Conservation (phyloP, 1,140 invertebrate species). For the Contarinia nasturtii region DNA sequence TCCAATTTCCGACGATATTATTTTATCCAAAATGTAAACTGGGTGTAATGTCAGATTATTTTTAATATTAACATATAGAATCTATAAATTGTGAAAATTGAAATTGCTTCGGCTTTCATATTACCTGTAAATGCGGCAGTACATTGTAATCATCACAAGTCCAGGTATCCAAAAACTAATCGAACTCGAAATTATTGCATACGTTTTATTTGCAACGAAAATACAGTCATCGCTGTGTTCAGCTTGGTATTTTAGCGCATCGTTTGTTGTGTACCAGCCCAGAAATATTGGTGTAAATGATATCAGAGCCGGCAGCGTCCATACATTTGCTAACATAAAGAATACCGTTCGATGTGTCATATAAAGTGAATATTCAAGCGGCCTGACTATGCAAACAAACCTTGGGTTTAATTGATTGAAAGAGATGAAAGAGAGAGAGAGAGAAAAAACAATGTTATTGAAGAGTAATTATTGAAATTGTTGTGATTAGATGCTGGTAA, state of each 20-base stretch:
- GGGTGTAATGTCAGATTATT: too few species aligned
- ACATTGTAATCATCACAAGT: conserved; percentile 84
- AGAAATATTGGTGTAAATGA: conserved; percentile 91
- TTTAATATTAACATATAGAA: too few species aligned
- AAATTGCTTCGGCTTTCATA: too few species aligned
- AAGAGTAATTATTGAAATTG: neutral
- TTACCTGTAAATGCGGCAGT: conserved; percentile 70
- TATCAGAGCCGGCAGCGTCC: conserved; percentile 78
- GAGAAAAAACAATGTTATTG: neutral
- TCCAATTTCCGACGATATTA: too few species aligned
- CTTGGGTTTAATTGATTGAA: neutral
- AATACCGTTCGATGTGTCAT: conserved; percentile 68
- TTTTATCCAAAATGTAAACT: too few species aligned
- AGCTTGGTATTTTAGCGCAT: conserved; percentile 45
- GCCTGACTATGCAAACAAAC: conserved; percentile 43
- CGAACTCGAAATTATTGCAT: conserved; percentile 75
- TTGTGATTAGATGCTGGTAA: neutral
- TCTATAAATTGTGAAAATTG: too few species aligned
- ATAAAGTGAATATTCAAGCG: conserved; percentile 71
- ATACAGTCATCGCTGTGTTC: conserved; percentile 59
- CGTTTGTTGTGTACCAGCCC: conserved; percentile 74
- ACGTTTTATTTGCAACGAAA: conserved; percentile 76
- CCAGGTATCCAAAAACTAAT: conserved; percentile 93
- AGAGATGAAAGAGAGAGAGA: neutral
- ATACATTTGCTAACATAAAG: conserved; percentile 69